Base-by-base conservation (phyloP, 1,140 invertebrate genomes). In the Sycobia sp. region DNA sequence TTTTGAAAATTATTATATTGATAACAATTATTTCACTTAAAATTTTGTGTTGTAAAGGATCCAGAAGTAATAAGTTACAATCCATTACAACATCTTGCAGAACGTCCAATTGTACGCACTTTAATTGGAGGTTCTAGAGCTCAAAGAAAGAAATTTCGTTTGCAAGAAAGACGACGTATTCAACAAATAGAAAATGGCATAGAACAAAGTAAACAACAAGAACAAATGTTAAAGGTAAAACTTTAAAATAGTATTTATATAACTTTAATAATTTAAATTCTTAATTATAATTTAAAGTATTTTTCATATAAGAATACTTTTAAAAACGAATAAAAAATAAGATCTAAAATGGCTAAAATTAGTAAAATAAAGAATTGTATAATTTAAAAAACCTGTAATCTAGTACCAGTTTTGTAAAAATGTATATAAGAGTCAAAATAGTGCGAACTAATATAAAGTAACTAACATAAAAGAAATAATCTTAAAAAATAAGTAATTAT, bases 61-160 rank as follows among this genome's bases (percentile, higher is more conserved):
- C 4, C 18, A 3, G 16, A n/a, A 11, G 62, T 51, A 29, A 20
- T 11, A 32, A 51, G 18, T 32, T 63, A 63, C 27, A 25, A 63
- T 43, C 62, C 62, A 3, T 14, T 29, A 16, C 14, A 50, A 27
- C 29, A 34, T 18, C 50, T 51, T 34, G 16, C 32, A 57, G 14
- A 63, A 29, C n/a, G 20, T 2, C 27, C 44, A 43, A 11, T 63
- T 32, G 13, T 51, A 9, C 29, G 32, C 8, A 1, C 9, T 11
- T 0, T 41, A 9, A 51, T 51, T 29, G 62, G 53, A 14, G 9
- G 10, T 2, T 32, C 54, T 13, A 56, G 50, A 27, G 1, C 53
- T 7, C 16, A 57, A 44, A 38, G 22, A n/a, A 50, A 43, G 10
- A 10, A 41, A 34, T 57, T 50, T 44, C 18, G 23, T 13, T 23